Conservation (phyloP, 2,888 invertebrate genomes). For the Ganaspis brasiliensis region DNA sequence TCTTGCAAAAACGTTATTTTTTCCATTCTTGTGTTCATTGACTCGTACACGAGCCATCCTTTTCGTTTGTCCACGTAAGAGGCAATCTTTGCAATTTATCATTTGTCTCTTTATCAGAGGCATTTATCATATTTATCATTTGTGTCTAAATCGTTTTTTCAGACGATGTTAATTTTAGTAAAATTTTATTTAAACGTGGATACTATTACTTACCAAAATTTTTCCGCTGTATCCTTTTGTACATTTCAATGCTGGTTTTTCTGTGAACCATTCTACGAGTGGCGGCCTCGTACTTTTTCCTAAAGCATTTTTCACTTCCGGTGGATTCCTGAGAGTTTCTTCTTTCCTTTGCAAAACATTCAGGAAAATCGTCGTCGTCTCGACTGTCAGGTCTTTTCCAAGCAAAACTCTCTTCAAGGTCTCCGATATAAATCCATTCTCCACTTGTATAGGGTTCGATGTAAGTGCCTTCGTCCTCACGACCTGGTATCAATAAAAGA, state of each 20-base stretch:
- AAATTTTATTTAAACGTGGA: too few species aligned
- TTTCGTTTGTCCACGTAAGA: too few species aligned
- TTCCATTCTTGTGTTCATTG: too few species aligned
- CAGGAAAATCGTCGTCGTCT: constrained; percentile 76
- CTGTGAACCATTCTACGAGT: constrained; percentile 95
- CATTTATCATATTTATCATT: too few species aligned
- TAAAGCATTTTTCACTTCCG: constrained; percentile 93
- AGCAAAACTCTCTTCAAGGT: constrained; percentile 86
- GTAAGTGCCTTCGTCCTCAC: constrained; percentile 88
- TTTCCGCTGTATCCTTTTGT: constrained; percentile 90
- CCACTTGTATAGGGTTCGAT: constrained; percentile 88
- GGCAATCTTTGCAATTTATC: too few species aligned
- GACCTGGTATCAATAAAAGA: constrained; percentile 64
- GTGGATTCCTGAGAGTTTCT: constrained; percentile 84
- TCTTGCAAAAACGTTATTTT: too few species aligned
- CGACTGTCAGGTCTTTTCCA: constrained; percentile 83
- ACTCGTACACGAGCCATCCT: too few species aligned
- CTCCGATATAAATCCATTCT: constrained; percentile 89
- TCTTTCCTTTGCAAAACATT: constrained; percentile 77
- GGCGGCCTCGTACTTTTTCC: constrained; percentile 91
- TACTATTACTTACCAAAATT: constrained; percentile 93
- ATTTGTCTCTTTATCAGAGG: too few species aligned
- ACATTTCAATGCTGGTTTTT: constrained; percentile 94
- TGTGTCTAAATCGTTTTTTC: too few species aligned
- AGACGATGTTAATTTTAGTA: too few species aligned